Evolutionary conservation across 2,797 vertebrate species (phyloP).

Genomic region (Thamnophis elegans): DNA sequence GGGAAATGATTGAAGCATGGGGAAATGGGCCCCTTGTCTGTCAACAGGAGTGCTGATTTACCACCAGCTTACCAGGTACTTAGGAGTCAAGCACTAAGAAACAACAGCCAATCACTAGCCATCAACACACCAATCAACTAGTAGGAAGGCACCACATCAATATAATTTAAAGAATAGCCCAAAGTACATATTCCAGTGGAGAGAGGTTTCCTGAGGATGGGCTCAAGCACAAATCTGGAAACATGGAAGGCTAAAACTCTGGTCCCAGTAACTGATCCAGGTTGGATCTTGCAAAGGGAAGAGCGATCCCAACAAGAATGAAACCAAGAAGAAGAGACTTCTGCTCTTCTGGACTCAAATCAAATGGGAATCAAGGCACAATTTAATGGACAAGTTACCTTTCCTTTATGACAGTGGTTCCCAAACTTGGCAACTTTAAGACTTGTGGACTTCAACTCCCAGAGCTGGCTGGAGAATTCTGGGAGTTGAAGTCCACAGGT

Average conservation of each 20-base stretch:
- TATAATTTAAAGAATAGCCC: not conserved
- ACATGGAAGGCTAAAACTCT: not conserved
- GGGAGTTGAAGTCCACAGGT: no score
- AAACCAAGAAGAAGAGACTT: not conserved
- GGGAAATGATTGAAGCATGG: not conserved
- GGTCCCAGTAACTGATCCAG: not conserved
- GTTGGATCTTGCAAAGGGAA: not conserved
- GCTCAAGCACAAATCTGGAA: not conserved
- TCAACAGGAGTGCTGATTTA: not conserved
- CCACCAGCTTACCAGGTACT: not conserved
- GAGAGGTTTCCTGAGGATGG: not conserved
- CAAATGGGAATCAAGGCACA: not conserved
- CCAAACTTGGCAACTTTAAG: no score
- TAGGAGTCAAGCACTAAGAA: not conserved
- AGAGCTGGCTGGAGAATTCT: no score
- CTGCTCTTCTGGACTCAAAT: not conserved
- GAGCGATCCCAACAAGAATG: not conserved
- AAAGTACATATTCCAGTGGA: not conserved
- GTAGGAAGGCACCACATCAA: not conserved
- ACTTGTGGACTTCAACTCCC: no score
- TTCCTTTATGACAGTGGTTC: not conserved
- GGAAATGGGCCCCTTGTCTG: not conserved
- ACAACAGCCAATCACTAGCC: not conserved
- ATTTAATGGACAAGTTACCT: not conserved
- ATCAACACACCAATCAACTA: not conserved